Evolutionary conservation across 2,797 vertebrate genomes (phyloP), one percentile per base, ranked within the genome.

Genomic region (Thripadectes ignobilis): DNA sequence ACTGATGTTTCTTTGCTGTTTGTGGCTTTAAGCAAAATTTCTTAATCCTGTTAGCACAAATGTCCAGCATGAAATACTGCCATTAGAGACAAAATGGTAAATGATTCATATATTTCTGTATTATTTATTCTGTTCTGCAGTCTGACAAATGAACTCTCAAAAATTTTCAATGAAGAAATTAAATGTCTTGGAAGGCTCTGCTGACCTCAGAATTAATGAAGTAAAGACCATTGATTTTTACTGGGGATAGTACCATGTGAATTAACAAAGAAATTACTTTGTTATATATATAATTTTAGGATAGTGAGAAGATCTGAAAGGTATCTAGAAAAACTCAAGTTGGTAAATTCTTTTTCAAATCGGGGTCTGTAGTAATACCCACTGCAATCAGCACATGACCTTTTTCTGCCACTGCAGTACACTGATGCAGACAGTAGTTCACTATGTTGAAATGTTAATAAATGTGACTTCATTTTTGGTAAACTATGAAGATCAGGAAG

Each of bases 221-320:
- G 85, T 57, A 49, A 94, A 96, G 67, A 12, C 68, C 30, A 89
- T 93, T 6, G 65, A 94, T 63, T 94, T 46, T 96, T 89, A 58
- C 51, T 39, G 54, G 32, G 27, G 69, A 88, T 77, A 67, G 77
- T 92, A 62, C 52, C 69, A 43, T 92, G 73, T 94, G 88, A 78
- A 66, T 92, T 96, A 97, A 68, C 55, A 93, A 93, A 86, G 67
- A 82, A 72, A 96, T 90, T 84, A 72, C 39, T 48, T 81, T 88
- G 30, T 75, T 41, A 63, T 54, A 54, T 48, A 29, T 63, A 66
- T 72, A 66, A 90, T 71, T 80, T 72, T 65, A 88, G 67, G 58
- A 57, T 21, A 46, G 36, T 82, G 74, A 46, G 16, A 58, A 68
- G n/a, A 38, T 59, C 54, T 62, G 41, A 86, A 91, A 85, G 67